phyloP scores from a whole-genome alignment of 2,113 vertebrate genomes.

The Periophthalmodon schlosseri region DNA sequence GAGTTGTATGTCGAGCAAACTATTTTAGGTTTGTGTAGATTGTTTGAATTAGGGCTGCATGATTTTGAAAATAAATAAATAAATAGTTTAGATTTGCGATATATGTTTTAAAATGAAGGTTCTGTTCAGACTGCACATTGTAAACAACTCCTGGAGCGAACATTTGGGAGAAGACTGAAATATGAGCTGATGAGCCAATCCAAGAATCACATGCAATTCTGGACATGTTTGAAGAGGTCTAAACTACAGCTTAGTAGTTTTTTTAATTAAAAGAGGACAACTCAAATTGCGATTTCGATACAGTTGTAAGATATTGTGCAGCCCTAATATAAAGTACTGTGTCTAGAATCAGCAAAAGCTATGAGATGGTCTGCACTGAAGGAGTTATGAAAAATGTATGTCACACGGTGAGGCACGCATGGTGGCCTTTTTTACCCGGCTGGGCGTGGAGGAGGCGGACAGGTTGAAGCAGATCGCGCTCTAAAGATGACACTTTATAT shows the following conservation, averaged over 20 bases:
- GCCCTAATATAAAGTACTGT: background rate
- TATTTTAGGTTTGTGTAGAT: background rate
- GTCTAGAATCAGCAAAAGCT: constrained; percentile 22
- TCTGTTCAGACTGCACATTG: no score
- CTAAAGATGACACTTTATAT: constrained; percentile 58
- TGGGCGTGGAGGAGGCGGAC: constrained; percentile 56
- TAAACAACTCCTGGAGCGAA: no score
- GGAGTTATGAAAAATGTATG: constrained; percentile 44
- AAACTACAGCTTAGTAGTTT: no score
- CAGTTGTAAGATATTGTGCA: no score
- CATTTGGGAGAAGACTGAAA: no score
- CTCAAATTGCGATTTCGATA: no score
- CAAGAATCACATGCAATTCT: no score
- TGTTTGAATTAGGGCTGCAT: background rate
- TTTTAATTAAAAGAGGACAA: no score
- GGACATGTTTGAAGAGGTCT: no score
- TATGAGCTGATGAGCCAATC: no score
- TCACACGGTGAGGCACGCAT: constrained; percentile 31
- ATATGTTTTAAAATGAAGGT: no score
- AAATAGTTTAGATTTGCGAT: background rate
- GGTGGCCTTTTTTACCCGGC: constrained; percentile 43
- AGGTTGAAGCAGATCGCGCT: constrained; percentile 48
- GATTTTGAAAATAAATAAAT: background rate
- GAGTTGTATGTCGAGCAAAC: background rate
- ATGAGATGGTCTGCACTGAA: constrained; percentile 27